Percentiles rank a stretch among this genome's conserved stretches.
Evolutionary conservation across 2,888 invertebrate genomes (phyloP).

Genomic region (Plagodis dolabraria): DNA sequence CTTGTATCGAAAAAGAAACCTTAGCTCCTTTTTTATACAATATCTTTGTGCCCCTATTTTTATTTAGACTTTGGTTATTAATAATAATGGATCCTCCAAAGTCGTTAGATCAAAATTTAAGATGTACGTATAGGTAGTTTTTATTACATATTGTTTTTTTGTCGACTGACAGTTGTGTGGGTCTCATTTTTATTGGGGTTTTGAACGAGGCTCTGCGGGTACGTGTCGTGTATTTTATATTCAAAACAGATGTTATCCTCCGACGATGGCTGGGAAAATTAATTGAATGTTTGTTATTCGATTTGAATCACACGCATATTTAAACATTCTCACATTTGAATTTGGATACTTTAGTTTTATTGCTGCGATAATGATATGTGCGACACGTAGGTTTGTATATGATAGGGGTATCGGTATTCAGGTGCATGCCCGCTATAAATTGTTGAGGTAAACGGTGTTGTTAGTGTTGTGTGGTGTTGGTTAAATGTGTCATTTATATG

Average conservation of each 20-base stretch:
- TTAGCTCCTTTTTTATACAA: slow-evolving; percentile 66
- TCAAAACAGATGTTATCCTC: slow-evolving; percentile 81
- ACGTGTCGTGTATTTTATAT: slow-evolving; percentile 76
- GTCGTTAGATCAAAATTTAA: slow-evolving; percentile 80
- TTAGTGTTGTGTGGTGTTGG: slow-evolving; percentile 15
- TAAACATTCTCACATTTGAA: slow-evolving; percentile 68
- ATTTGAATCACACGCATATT: slow-evolving; percentile 70
- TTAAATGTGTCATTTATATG: slow-evolving; percentile 18
- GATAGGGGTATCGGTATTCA: slow-evolving; percentile 42
- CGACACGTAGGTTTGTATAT: slow-evolving; percentile 36
- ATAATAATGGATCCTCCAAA: slow-evolving; percentile 79
- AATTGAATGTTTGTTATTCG: slow-evolving; percentile 79
- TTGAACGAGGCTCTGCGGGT: slow-evolving; percentile 66
- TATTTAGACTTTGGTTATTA: slow-evolving; percentile 83
- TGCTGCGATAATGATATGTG: slow-evolving; percentile 37
- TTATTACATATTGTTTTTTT: slow-evolving; percentile 60
- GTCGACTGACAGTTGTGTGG: slow-evolving; percentile 71
- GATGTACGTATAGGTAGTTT: slow-evolving; percentile 70
- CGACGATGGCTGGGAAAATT: slow-evolving; percentile 71
- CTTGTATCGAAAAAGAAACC: slow-evolving; percentile 70
- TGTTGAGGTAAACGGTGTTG: slow-evolving; percentile 25
- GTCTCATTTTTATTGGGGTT: slow-evolving; percentile 72
- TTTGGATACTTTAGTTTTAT: slow-evolving; percentile 46
- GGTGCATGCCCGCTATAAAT: slow-evolving; percentile 35
- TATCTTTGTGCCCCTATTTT: slow-evolving; percentile 74